These are phyloP conservation scores for Trichonephila clavipes DNA, from an alignment of 1,140 invertebrate species.

Conservation along the genomic window DNA sequence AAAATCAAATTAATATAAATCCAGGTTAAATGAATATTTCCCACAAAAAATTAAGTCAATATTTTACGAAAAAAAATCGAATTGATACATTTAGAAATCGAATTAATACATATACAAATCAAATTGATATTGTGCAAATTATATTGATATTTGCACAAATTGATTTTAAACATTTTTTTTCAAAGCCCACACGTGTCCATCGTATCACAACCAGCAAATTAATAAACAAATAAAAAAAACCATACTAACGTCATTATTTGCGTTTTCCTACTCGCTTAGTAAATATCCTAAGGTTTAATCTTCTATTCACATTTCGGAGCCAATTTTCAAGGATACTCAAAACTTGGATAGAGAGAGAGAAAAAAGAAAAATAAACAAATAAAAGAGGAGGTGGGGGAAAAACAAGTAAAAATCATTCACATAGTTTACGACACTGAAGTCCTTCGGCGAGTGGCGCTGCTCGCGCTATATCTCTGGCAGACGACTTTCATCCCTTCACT, in stretches of 20 bases:
- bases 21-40: too few species aligned
- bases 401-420: constrained; percentile 32
- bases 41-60: too few species aligned
- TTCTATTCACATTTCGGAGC: background rate
- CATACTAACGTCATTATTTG: background rate
- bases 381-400: background rate
- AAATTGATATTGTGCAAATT: too few species aligned
- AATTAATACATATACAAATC: too few species aligned
- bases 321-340: constrained; percentile 18
- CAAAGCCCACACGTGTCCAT: too few species aligned
- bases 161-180: too few species aligned
- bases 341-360: background rate
- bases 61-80: too few species aligned
- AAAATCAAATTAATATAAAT: too few species aligned
- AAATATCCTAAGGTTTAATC: background rate
- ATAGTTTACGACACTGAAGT: constrained; percentile 65
- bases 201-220: background rate
- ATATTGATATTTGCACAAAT: too few species aligned
- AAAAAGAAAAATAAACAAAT: background rate
- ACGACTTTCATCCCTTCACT: constrained; percentile 40
- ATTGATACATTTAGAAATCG: too few species aligned
- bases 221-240: background rate
- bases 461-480: constrained; percentile 69
- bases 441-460: constrained; percentile 71
- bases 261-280: background rate